A percentile compares a stretch with the other conserved stretches of the same genome.
These are phyloP conservation scores for Tachysurus vachellii DNA, from an alignment of 2,113 vertebrate genomes.

Conservation along the genomic window DNA sequence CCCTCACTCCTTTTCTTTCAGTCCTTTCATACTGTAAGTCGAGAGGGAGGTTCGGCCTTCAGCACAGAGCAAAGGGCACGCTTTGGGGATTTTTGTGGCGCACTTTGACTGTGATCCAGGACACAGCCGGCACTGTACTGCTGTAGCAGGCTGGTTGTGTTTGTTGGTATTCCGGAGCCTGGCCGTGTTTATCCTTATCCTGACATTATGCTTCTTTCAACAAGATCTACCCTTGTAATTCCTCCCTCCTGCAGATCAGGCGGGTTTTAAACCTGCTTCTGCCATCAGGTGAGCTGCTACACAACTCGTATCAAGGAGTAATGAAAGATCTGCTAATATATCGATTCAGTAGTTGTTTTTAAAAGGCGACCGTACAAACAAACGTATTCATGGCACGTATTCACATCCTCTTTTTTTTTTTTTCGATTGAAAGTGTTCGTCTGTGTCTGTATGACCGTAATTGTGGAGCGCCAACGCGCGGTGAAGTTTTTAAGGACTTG, in stretches of 20 bases:
- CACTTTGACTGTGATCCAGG: constrained; percentile 2
- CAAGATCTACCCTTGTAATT: neutral
- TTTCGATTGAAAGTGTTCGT: constrained; percentile 3
- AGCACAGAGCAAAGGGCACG: constrained; percentile 17
- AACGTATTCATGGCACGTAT: neutral
- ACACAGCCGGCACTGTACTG: constrained; percentile 11
- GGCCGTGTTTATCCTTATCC: constrained; percentile 2
- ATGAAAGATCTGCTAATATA: neutral
- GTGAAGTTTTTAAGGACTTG: constrained; percentile 15
- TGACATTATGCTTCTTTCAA: constrained; percentile 13
- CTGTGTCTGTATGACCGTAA: neutral
- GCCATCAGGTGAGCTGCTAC: constrained; percentile 22
- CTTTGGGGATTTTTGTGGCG: constrained; percentile 31
- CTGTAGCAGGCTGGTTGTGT: constrained; percentile 19
- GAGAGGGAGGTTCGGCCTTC: constrained; percentile 13
- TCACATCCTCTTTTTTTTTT: neutral
- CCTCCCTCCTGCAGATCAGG: neutral
- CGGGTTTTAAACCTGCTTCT: neutral
- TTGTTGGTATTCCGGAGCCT: constrained; percentile 18
- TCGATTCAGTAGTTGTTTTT: neutral
- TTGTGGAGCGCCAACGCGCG: neutral
- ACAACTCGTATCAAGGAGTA: too few species aligned
- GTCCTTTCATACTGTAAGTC: constrained; percentile 5
- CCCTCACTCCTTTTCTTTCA: neutral
- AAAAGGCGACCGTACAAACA: neutral